Conservation (phyloP, 1,140 invertebrate genomes). For the Dendrolimus kikuchii region DNA sequence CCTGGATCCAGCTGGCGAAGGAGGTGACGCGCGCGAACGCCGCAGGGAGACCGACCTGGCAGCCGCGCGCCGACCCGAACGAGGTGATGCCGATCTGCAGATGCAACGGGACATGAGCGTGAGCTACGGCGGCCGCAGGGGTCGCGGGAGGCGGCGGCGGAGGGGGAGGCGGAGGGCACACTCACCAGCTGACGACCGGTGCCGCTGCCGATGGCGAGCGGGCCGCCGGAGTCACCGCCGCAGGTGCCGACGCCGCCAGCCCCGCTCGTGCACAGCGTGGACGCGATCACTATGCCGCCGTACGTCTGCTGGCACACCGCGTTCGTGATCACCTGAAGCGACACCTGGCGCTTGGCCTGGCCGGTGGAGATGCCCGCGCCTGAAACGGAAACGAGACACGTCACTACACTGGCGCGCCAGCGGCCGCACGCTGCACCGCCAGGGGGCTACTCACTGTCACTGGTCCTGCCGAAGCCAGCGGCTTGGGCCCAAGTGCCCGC, state of each 20-base stretch:
- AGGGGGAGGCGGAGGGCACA: too few species aligned
- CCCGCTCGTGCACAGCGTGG: slow-evolving; percentile 5
- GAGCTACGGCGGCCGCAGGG: too few species aligned
- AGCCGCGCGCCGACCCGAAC: slow-evolving; percentile 39
- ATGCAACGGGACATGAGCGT: background rate
- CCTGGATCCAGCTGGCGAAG: slow-evolving; percentile 21
- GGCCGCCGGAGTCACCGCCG: slow-evolving; percentile 5
- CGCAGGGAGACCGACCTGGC: slow-evolving; percentile 19
- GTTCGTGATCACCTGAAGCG: slow-evolving; percentile 9
- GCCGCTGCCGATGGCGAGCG: slow-evolving; percentile 3
- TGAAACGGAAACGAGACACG: background rate
- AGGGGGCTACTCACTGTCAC: slow-evolving; percentile 17
- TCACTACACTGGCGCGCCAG: background rate
- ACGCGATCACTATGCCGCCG: background rate
- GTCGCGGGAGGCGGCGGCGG: too few species aligned
- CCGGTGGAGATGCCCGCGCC: slow-evolving; percentile 1
- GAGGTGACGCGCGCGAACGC: slow-evolving; percentile 28
- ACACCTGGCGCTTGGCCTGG: slow-evolving; percentile 8
- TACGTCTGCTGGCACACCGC: slow-evolving; percentile 2
- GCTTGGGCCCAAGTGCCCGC: slow-evolving; percentile 18
- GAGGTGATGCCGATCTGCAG: slow-evolving; percentile 71
- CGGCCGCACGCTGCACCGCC: background rate
- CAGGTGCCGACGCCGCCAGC: slow-evolving; percentile 5
- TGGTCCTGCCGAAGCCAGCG: slow-evolving; percentile 22
- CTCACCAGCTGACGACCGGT: background rate